phyloP scores from a whole-genome alignment of 2,797 vertebrate species.

The Characodon lateralis region DNA sequence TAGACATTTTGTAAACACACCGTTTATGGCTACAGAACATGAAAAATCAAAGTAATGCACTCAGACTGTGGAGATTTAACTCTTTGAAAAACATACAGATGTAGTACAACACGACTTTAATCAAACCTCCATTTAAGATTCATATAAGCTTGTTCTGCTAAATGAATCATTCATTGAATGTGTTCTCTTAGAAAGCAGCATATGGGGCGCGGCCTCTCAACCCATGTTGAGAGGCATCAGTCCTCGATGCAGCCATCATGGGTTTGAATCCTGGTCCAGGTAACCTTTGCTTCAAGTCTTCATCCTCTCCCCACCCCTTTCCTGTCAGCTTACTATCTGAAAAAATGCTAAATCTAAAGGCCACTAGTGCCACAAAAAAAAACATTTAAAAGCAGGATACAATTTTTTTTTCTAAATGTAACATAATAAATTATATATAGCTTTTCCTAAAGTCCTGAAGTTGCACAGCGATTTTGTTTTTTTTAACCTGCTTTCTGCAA shows the following conservation, averaged over 20 bases:
- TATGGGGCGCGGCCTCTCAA: too few species aligned
- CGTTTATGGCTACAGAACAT: slow-evolving; percentile 11
- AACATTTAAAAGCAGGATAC: not conserved
- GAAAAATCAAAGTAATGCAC: not conserved
- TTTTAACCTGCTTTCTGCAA: not conserved
- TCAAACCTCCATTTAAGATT: not conserved
- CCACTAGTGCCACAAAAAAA: too few species aligned
- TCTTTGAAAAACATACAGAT: slow-evolving; percentile 23
- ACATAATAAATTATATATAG: not conserved
- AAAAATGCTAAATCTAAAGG: too few species aligned
- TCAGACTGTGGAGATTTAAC: slow-evolving; percentile 42
- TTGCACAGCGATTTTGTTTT: not conserved
- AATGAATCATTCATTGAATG: slow-evolving; percentile 11
- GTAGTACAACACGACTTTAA: slow-evolving; percentile 1
- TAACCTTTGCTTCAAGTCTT: too few species aligned
- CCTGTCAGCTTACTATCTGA: too few species aligned
- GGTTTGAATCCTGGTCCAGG: too few species aligned
- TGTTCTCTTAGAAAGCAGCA: slow-evolving; percentile 1
- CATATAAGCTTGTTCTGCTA: slow-evolving; percentile 19
- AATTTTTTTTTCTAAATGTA: not conserved
- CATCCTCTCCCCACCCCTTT: too few species aligned
- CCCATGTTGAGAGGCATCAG: too few species aligned
- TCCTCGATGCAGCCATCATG: too few species aligned
- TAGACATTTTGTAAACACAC: not conserved
- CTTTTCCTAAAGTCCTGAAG: too few species aligned